These are phyloP conservation scores for Frankliniella intonsa DNA, from an alignment of 2,888 invertebrate genomes.

Conservation along the genomic window DNA sequence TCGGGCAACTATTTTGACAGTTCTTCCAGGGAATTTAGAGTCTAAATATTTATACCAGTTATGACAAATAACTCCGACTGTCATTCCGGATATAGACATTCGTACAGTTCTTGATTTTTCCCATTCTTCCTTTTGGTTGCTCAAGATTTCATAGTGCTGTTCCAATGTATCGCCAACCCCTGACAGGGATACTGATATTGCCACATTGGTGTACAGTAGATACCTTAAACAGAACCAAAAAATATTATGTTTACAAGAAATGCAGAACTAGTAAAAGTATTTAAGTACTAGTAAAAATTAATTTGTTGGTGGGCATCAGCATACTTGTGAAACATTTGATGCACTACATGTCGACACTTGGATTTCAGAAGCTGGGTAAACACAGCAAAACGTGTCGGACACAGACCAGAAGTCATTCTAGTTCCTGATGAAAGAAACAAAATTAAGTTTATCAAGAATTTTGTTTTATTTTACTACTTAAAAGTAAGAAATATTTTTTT, in stretches of 20 bases:
- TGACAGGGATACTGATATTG: constrained; percentile 71
- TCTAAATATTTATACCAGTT: constrained; percentile 82
- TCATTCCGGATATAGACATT: constrained; percentile 72
- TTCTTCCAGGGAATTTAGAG: constrained; percentile 62
- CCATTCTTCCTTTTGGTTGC: constrained; percentile 47
- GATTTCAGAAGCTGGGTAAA: not conserved
- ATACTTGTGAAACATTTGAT: constrained; percentile 8
- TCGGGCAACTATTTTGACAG: constrained; percentile 60
- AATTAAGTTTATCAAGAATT: not conserved
- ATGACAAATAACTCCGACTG: constrained; percentile 76
- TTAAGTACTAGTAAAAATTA: not conserved
- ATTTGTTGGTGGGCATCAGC: no score
- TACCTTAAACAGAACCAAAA: constrained; percentile 49
- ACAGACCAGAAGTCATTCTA: not conserved
- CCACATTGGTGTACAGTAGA: constrained; percentile 73
- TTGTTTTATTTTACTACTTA: no score
- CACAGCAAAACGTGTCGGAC: not conserved
- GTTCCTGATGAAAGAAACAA: not conserved
- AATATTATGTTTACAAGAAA: not conserved
- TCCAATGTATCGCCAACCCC: constrained; percentile 72
- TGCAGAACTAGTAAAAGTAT: not conserved
- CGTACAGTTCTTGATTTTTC: constrained; percentile 51
- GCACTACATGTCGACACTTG: not conserved
- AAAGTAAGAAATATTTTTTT: no score
- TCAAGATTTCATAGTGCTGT: constrained; percentile 69